Evolutionary conservation across 2,888 invertebrate species (phyloP).

Genomic region (Pristionchus exspectatus): DNA sequence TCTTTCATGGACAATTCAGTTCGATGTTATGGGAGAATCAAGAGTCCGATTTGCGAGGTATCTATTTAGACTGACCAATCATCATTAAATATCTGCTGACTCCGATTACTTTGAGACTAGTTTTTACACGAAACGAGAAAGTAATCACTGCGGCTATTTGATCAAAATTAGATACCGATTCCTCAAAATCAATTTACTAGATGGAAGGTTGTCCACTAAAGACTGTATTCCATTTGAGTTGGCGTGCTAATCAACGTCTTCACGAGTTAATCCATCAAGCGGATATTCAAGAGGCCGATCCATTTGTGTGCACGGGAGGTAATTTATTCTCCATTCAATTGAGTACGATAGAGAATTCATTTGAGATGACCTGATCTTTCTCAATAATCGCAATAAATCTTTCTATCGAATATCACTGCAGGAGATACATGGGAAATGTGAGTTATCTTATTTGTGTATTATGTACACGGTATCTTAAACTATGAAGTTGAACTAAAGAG

Average conservation of each 20-base stretch:
- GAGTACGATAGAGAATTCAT: neutral
- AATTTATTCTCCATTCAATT: neutral
- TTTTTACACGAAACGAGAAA: neutral
- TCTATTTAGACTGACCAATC: neutral
- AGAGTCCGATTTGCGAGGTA: neutral
- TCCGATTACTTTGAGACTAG: neutral
- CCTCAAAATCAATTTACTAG: neutral
- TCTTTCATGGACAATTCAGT: slow-evolving; percentile 9
- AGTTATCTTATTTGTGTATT: neutral
- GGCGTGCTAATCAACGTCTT: neutral
- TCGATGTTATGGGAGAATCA: neutral
- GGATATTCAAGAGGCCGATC: neutral
- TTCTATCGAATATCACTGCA: slow-evolving; percentile 41
- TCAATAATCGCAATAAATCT: slow-evolving; percentile 10
- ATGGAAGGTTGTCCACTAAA: neutral
- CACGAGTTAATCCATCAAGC: neutral
- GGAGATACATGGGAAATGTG: neutral
- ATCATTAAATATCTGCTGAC: too few species aligned
- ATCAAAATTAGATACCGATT: too few species aligned
- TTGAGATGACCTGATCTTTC: slow-evolving; percentile 39
- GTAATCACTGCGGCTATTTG: too few species aligned
- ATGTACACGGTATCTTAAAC: neutral
- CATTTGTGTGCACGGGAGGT: slow-evolving; percentile 39
- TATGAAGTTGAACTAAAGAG: neutral
- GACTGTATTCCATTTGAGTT: neutral